Percentiles rank a stretch among this genome's conserved stretches.
phyloP scores from a whole-genome alignment of 2,797 vertebrate genomes.

The Aldrovandia affinis region DNA sequence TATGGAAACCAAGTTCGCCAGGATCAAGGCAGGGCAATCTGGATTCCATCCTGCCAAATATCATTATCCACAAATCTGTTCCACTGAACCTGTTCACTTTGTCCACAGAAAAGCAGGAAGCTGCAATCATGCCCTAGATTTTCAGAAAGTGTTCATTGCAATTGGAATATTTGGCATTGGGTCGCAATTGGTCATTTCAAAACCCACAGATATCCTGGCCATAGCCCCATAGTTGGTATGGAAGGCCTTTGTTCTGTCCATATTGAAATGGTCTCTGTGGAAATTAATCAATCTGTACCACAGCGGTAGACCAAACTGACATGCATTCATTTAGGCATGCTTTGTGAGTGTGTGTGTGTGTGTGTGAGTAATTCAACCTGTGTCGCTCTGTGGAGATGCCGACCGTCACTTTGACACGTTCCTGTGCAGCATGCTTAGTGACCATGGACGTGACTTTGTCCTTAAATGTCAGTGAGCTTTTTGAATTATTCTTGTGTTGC shows the following conservation, averaged over 20 bases:
- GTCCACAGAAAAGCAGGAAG: not conserved
- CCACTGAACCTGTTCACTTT: not conserved
- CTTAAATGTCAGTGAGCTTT: not conserved
- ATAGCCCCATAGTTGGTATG: not conserved
- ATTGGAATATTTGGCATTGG: not conserved
- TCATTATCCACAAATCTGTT: slow-evolving; percentile 15
- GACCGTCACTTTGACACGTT: not conserved
- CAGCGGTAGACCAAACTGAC: not conserved
- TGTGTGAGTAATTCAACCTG: not conserved
- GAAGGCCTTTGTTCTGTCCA: not conserved
- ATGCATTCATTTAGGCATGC: not conserved
- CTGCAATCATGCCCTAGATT: not conserved
- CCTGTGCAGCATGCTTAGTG: not conserved
- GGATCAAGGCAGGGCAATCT: not conserved
- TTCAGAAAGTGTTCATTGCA: not conserved
- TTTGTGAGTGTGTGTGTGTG: not conserved
- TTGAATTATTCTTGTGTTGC: not conserved
- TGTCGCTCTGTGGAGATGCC: not conserved
- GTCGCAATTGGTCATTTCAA: slow-evolving; percentile 1
- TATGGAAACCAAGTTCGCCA: not conserved
- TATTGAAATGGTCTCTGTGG: not conserved
- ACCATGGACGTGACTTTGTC: slow-evolving; percentile 1
- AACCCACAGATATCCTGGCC: not conserved
- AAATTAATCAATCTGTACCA: slow-evolving; percentile 8
- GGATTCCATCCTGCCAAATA: not conserved